Evolutionary conservation across 2,888 invertebrate genomes (phyloP), one percentile per base, ranked within the genome.

Genomic region (Cheilosia grossa): DNA sequence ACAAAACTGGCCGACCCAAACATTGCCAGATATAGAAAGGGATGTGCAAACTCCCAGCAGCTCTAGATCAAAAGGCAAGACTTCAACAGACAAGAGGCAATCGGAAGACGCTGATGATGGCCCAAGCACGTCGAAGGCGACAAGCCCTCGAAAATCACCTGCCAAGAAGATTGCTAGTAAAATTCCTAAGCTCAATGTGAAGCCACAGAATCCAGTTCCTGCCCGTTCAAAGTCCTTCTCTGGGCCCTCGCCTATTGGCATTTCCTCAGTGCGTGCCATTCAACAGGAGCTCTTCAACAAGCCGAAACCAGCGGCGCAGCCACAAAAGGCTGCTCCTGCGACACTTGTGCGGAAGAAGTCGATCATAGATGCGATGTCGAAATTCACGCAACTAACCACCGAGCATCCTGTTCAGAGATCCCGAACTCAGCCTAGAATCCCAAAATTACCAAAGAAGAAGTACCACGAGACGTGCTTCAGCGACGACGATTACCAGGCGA

Each of bases 381-480:
- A 89, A 59, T 89, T 92, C 59, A 89, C 88, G 0, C 88, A 77
- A 54, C 44, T 54, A 6, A 85, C 78, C 19, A 30, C 74, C 7
- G 75, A 70, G 7, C 75, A 63, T 30, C 53, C 30, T 9, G 27
- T 89, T 2, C 87, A 89, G 5, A 89, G 89, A 54, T 87, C 89
- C 1, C 88, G 89, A 7, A 89, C 91, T 6, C 92, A 92, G 69
- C 90, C 91, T 0, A 90, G 91, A 17, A 87, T 88, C 47, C 86
- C 88, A 90, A 88, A 88, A 82, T 92, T 91, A 78, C 91, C 92
- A 88, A 92, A 92, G 83, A 93, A 93, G 78, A 93, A 93, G 87
- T 94, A 92, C 88, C 93, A 93, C 17, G 94, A 94, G 90, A 94
- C 94, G 2, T 94, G 94, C 88, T 94, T 94, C 64, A 94, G 94